Percentiles rank a stretch among this genome's conserved stretches.
Conservation (phyloP, 1,140 invertebrate genomes). For the Zaprionus ghesquierei region DNA sequence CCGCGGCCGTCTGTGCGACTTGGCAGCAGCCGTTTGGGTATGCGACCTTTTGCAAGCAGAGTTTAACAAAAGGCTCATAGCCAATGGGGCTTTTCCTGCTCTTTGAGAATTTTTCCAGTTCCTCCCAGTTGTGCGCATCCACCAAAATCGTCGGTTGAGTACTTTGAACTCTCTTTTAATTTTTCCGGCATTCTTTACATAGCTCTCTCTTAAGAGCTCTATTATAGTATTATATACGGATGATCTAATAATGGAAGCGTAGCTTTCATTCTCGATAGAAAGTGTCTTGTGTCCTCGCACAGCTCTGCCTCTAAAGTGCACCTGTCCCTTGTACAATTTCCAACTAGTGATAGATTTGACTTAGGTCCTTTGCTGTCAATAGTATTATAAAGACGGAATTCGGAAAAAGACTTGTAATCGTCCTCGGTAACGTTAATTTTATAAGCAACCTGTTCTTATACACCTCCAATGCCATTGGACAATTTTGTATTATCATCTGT, state of each 20-base stretch:
- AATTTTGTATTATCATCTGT: conserved; percentile 89
- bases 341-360: conserved; percentile 86
- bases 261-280: conserved; percentile 89
- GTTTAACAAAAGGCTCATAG: conserved; percentile 97
- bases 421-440: conserved; percentile 96
- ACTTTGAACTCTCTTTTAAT: conserved; percentile 95
- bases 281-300: conserved; percentile 90
- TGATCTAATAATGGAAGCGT: conserved; percentile 85
- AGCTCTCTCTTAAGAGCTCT: conserved; percentile 88
- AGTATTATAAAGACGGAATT: conserved; percentile 74
- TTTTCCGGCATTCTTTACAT: conserved; percentile 94
- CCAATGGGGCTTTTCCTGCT: conserved; percentile 96
- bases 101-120: conserved; percentile 95
- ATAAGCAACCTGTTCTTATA: conserved; percentile 96
- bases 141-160: conserved; percentile 95
- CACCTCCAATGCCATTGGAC: conserved; percentile 90
- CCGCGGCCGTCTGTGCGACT: conserved; percentile 40
- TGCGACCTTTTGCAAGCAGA: conserved; percentile 89
- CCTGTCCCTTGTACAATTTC: conserved; percentile 89
- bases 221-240: conserved; percentile 94
- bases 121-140: conserved; percentile 92
- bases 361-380: conserved; percentile 84
- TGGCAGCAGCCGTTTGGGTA: conserved; percentile 64
- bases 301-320: conserved; percentile 90
- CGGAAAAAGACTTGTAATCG: conserved; percentile 92